Conservation (phyloP, 1,140 invertebrate genomes). For the Drosophila arawakana region DNA sequence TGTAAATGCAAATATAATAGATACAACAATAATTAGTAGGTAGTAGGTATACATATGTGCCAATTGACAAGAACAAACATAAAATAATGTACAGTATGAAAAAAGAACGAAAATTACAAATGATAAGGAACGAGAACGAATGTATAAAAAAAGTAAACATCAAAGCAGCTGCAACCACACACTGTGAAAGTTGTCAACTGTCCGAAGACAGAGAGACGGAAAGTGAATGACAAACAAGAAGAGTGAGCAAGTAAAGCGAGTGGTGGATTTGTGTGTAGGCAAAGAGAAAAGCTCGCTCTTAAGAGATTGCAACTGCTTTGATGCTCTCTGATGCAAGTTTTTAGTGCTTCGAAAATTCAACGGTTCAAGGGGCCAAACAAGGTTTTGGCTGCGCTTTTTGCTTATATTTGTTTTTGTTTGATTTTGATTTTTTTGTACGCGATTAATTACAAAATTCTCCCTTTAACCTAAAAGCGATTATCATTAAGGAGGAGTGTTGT, state of each 20-base stretch:
- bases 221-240: slow-evolving; percentile 18
- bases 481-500: slow-evolving; percentile 63
- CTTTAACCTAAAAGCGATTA: slow-evolving; percentile 83
- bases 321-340: slow-evolving; percentile 63
- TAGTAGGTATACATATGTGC: slow-evolving; percentile 57
- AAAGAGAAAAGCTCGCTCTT: slow-evolving; percentile 16
- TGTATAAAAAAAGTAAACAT: slow-evolving; percentile 38
- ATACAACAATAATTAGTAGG: slow-evolving; percentile 75
- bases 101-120: slow-evolving; percentile 71
- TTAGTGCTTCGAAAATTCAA: slow-evolving; percentile 82
- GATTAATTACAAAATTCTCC: slow-evolving; percentile 83
- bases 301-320: slow-evolving; percentile 38
- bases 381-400: slow-evolving; percentile 50
- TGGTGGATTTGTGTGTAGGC: no score
- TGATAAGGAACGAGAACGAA: slow-evolving; percentile 56
- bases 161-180: slow-evolving; percentile 38
- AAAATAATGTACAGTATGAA: slow-evolving; percentile 72
- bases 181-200: slow-evolving; percentile 10
- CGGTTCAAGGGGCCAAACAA: slow-evolving; percentile 65
- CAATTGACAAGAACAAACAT: slow-evolving; percentile 73
- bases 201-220: slow-evolving; percentile 20
- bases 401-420: slow-evolving; percentile 40
- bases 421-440: slow-evolving; percentile 46
- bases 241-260: slow-evolving; percentile 4
- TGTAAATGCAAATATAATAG: slow-evolving; percentile 70